phyloP scores from a whole-genome alignment of 2,113 vertebrate genomes.

The Gymnarchus niloticus region DNA sequence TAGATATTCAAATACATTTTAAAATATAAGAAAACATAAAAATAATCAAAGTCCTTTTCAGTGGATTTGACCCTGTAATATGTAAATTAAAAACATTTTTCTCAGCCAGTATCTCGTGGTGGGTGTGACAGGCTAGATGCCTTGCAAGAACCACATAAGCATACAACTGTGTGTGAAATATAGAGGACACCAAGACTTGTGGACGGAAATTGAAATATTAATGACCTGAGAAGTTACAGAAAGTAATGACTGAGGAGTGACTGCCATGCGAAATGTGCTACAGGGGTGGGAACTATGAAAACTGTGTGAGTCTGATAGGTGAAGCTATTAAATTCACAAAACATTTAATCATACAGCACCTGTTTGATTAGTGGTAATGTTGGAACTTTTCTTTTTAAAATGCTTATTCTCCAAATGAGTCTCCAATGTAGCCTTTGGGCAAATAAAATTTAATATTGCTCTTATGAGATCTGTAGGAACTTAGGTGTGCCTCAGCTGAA shows the following conservation, averaged over 20 bases:
- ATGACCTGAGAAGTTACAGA: constrained; percentile 12
- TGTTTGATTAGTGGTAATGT: background rate
- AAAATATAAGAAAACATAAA: background rate
- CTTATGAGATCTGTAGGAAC: no score
- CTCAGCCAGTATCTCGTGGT: background rate
- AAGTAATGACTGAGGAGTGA: background rate
- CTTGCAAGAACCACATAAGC: background rate
- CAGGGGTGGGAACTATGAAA: background rate
- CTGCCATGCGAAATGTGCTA: background rate
- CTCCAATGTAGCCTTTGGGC: background rate
- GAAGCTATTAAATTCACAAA: background rate
- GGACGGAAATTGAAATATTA: constrained; percentile 20
- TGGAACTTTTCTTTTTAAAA: background rate
- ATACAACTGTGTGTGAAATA: constrained; percentile 3
- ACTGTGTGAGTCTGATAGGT: no score
- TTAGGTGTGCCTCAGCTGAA: background rate
- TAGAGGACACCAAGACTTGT: background rate
- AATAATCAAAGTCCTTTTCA: background rate
- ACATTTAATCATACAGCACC: background rate
- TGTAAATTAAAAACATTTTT: background rate
- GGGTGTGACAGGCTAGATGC: background rate
- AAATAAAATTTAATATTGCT: background rate
- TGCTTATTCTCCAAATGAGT: background rate
- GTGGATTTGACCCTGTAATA: background rate
- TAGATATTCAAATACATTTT: background rate